Evolutionary conservation across 2,113 vertebrate species (phyloP).

Genomic region (Arvicanthis niloticus): DNA sequence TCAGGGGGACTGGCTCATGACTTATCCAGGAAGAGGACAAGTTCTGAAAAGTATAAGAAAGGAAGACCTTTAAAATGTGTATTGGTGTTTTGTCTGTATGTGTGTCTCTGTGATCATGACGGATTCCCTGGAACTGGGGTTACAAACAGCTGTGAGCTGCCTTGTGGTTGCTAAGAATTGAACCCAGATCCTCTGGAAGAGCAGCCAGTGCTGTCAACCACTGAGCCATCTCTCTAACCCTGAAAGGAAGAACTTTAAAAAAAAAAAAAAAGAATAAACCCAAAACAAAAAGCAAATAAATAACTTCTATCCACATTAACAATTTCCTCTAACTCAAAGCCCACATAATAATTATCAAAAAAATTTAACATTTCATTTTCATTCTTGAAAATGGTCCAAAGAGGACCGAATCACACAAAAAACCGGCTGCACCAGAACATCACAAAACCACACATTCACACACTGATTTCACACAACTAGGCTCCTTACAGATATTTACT

Average conservation of each 20-base stretch:
- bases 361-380: background rate
- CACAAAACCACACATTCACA: background rate
- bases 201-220: no score
- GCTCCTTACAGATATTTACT: background rate
- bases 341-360: constrained; percentile 47
- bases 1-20: no score
- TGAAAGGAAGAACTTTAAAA: background rate
- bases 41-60: background rate
- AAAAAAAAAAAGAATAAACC: background rate
- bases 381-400: constrained; percentile 51
- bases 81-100: no score
- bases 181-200: no score
- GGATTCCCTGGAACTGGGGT: no score
- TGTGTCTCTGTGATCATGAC: no score
- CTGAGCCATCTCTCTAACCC: no score
- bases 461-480: background rate
- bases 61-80: background rate
- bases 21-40: no score
- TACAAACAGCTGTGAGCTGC: no score
- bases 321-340: constrained; percentile 10
- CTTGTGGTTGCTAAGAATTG: no score
- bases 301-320: constrained; percentile 14
- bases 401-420: background rate
- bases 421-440: background rate
- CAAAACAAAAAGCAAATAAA: background rate